phyloP scores from a whole-genome alignment of 2,113 vertebrate genomes.

The Sceloporus tristichus region DNA sequence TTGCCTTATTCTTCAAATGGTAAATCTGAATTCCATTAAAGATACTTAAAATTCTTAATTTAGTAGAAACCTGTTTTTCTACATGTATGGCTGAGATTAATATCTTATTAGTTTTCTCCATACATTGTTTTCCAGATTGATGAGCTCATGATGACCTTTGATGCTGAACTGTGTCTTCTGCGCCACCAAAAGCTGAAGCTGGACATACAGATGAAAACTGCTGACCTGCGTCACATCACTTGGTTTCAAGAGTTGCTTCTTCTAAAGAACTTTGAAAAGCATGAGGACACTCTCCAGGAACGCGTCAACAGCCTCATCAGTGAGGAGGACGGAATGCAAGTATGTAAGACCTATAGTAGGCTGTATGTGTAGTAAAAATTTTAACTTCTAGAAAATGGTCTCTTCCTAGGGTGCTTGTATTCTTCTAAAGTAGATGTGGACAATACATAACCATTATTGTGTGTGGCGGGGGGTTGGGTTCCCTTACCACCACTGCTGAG shows the following conservation, averaged over 20 bases:
- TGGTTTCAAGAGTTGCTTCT: conserved; percentile 90
- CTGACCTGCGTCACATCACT: conserved; percentile 83
- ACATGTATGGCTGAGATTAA: not conserved
- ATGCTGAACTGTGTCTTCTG: conserved; percentile 85
- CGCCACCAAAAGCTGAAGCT: conserved; percentile 84
- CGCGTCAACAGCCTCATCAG: conserved; percentile 71
- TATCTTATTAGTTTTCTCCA: conserved; percentile 11
- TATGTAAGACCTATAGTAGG: not conserved
- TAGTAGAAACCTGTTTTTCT: not conserved
- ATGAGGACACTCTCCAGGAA: conserved; percentile 84
- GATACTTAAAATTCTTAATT: conserved; percentile 10
- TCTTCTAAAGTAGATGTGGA: not conserved
- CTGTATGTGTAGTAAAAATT: too few species aligned
- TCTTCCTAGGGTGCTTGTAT: not conserved
- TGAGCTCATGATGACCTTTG: conserved; percentile 78
- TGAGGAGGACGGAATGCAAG: conserved; percentile 78
- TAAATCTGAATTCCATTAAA: not conserved
- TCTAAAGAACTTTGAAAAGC: conserved; percentile 86
- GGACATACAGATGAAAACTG: conserved; percentile 86
- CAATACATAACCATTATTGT: not conserved
- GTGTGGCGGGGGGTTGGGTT: too few species aligned
- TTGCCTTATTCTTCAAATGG: not conserved
- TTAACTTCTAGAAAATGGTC: too few species aligned
- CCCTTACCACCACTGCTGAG: too few species aligned
- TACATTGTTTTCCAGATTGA: conserved; percentile 80